These are phyloP conservation scores for Platysteira castanea DNA, from an alignment of 2,113 vertebrate genomes.

Conservation along the genomic window DNA sequence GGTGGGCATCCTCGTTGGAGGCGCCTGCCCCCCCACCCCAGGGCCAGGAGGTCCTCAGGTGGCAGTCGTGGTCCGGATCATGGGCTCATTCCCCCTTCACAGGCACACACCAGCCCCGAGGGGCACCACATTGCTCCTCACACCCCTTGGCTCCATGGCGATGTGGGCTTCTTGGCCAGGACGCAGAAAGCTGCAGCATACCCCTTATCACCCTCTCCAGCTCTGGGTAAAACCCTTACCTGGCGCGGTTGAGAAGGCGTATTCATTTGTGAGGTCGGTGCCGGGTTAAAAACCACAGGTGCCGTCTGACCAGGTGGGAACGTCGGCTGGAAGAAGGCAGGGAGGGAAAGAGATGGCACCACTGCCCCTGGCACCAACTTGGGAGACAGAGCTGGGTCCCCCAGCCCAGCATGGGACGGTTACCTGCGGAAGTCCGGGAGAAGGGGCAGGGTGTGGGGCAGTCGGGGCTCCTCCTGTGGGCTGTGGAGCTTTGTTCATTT, in stretches of 20 bases:
- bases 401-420: accelerated
- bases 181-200: background rate
- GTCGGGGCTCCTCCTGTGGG: constrained; percentile 91
- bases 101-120: accelerated
- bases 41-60: background rate
- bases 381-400: background rate
- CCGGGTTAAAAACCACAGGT: constrained; percentile 90
- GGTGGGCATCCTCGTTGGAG: background rate
- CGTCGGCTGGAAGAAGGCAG: constrained; percentile 75
- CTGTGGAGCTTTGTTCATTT: constrained; percentile 99
- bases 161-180: background rate
- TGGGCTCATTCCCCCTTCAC: accelerated
- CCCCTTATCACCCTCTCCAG: background rate
- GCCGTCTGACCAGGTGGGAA: constrained; percentile 87
- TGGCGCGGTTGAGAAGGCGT: constrained; percentile 90
- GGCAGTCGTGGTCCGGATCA: accelerated
- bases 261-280: constrained; percentile 95
- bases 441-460: constrained; percentile 91
- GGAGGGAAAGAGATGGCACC: background rate
- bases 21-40: background rate
- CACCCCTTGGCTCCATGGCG: accelerated
- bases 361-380: accelerated
- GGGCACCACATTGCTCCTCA: background rate
- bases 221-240: constrained; percentile 74
- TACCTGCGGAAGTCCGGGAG: constrained; percentile 96